Conservation (phyloP, 2,888 invertebrate species). For the Lacanobia oleracea region DNA sequence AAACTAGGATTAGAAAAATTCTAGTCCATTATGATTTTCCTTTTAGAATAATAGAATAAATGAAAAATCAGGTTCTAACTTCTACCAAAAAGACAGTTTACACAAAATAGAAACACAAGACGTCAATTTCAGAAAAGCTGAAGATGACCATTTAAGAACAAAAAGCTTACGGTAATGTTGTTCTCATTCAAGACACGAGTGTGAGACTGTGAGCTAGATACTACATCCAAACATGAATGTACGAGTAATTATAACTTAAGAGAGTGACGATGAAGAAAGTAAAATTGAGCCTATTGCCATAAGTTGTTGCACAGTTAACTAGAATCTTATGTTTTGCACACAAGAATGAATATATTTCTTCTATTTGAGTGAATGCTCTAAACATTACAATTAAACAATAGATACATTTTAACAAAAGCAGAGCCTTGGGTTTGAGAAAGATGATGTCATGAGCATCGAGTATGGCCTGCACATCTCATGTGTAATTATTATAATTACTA, state of each 20-base stretch:
- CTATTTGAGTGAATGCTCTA: slow-evolving; percentile 54
- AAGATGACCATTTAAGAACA: neutral
- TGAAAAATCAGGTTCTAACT: slow-evolving; percentile 1
- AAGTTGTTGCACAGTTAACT: slow-evolving; percentile 1
- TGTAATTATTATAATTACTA: slow-evolving; percentile 61
- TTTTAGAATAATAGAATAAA: neutral
- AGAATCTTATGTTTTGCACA: slow-evolving; percentile 10
- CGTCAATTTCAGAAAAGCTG: neutral
- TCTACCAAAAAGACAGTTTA: neutral
- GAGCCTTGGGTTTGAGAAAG: slow-evolving; percentile 44
- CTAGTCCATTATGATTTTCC: neutral
- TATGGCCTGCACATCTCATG: slow-evolving; percentile 43
- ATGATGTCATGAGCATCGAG: slow-evolving; percentile 50
- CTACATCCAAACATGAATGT: neutral
- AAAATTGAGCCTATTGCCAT: neutral
- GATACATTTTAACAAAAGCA: slow-evolving; percentile 51
- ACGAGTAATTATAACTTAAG: neutral
- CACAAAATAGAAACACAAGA: neutral
- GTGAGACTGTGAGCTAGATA: too few species aligned
- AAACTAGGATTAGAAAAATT: neutral
- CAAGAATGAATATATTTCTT: slow-evolving; percentile 37
- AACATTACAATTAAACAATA: slow-evolving; percentile 57
- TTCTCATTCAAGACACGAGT: neutral
- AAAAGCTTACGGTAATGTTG: too few species aligned
- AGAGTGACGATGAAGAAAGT: neutral